These are phyloP conservation scores for Alsophila aescularia DNA, from an alignment of 2,888 invertebrate genomes.

Conservation along the genomic window DNA sequence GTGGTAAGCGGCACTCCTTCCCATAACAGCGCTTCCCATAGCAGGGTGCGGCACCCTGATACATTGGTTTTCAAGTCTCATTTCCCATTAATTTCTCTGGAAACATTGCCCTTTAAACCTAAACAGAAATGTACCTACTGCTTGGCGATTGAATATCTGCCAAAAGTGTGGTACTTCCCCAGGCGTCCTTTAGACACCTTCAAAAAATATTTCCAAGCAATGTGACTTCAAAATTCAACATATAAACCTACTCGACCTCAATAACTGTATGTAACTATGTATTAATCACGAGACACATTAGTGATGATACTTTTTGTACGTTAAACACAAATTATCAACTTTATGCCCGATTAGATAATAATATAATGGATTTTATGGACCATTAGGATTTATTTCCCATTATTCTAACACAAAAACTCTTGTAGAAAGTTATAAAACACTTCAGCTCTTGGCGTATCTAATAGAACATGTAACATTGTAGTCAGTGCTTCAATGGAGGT, in stretches of 20 bases:
- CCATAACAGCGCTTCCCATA: too few relatives aligned
- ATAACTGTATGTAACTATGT: background rate
- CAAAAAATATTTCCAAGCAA: too few relatives aligned
- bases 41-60: too few relatives aligned
- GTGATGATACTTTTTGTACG: background rate
- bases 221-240: too few relatives aligned
- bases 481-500: background rate
- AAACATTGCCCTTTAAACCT: too few relatives aligned
- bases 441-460: background rate
- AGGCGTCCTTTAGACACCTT: too few relatives aligned
- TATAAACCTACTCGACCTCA: background rate
- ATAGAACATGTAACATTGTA: background rate
- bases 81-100: too few relatives aligned
- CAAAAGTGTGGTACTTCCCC: too few relatives aligned
- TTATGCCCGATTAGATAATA: constrained; percentile 18
- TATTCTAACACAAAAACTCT: constrained; percentile 4
- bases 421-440: constrained; percentile 8
- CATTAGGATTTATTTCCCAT: constrained; percentile 11
- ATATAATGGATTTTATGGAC: constrained; percentile 13
- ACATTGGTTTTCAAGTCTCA: too few relatives aligned
- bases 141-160: too few relatives aligned
- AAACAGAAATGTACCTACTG: too few relatives aligned
- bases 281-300: background rate
- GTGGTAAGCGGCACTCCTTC: too few relatives aligned
- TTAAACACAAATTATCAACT: background rate